phyloP scores from a whole-genome alignment of 2,797 vertebrate genomes.

The Diglossa cyanea region DNA sequence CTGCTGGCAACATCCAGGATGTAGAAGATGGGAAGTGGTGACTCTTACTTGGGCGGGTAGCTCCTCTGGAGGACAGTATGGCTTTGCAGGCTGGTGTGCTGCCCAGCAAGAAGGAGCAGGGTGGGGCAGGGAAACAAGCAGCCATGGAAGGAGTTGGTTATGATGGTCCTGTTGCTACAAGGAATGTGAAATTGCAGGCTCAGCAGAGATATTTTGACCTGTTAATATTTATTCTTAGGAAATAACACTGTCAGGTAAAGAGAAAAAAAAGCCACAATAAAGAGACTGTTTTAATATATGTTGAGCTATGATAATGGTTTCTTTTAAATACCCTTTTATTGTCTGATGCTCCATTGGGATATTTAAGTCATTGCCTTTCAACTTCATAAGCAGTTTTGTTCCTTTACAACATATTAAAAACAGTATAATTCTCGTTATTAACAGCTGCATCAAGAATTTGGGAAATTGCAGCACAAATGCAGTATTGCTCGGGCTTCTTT shows the following conservation, averaged over 20 bases:
- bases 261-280: conserved; percentile 4
- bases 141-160: background rate
- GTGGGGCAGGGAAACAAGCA: background rate
- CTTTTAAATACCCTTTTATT: background rate
- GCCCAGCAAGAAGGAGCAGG: background rate
- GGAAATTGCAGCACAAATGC: background rate
- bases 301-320: conserved; percentile 25
- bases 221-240: conserved; percentile 33
- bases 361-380: background rate
- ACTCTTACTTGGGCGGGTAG: background rate
- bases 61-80: background rate
- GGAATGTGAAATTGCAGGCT: background rate
- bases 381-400: background rate
- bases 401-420: background rate
- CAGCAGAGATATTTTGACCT: background rate
- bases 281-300: conserved; percentile 28
- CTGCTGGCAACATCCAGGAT: background rate
- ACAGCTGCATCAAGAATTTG: background rate
- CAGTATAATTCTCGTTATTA: background rate
- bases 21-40: background rate
- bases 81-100: accelerated
- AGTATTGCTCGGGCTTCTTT: background rate
- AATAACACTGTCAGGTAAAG: background rate
- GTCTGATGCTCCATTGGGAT: background rate
- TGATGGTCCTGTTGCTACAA: background rate